Percentiles rank a stretch among this genome's conserved stretches.
These are phyloP conservation scores for Aplochiton taeniatus DNA, from an alignment of 2,797 vertebrate genomes.

Conservation along the genomic window DNA sequence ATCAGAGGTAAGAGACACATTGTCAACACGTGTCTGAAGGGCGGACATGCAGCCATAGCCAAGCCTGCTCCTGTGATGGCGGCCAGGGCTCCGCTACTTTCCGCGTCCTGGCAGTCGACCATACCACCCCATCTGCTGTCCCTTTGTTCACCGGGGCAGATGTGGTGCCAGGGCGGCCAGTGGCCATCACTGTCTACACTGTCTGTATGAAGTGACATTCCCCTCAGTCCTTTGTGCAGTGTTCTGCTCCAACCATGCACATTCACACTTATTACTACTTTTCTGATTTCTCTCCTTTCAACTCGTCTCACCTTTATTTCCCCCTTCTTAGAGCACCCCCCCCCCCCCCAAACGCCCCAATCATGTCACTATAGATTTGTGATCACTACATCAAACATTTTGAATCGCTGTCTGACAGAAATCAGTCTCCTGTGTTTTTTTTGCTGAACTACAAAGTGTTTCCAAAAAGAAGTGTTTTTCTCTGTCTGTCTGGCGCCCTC, in stretches of 20 bases:
- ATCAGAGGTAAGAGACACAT: slow-evolving; percentile 64
- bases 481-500: slow-evolving; percentile 21
- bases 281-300: slow-evolving; percentile 15
- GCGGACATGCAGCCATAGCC: slow-evolving; percentile 60
- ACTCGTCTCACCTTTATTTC: slow-evolving; percentile 43
- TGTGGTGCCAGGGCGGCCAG: slow-evolving; percentile 62
- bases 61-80: slow-evolving; percentile 41
- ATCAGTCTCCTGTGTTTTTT: slow-evolving; percentile 63
- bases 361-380: slow-evolving; percentile 44
- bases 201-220: too few relatives aligned
- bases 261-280: slow-evolving; percentile 51
- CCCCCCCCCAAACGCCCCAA: slow-evolving; percentile 30
- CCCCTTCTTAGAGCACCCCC: slow-evolving; percentile 31
- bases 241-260: slow-evolving; percentile 47
- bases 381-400: slow-evolving; percentile 61
- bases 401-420: slow-evolving; percentile 60
- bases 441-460: slow-evolving; percentile 71
- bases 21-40: slow-evolving; percentile 73
- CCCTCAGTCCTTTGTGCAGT: slow-evolving; percentile 7
- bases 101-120: slow-evolving; percentile 57
- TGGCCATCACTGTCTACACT: too few relatives aligned
- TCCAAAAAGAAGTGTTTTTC: slow-evolving; percentile 65
- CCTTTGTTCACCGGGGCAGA: slow-evolving; percentile 63
- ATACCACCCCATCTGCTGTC: slow-evolving; percentile 71
- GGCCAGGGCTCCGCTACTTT: slow-evolving; percentile 48